Base-by-base conservation (phyloP, 2,113 vertebrate species). In the Gallinago media region DNA sequence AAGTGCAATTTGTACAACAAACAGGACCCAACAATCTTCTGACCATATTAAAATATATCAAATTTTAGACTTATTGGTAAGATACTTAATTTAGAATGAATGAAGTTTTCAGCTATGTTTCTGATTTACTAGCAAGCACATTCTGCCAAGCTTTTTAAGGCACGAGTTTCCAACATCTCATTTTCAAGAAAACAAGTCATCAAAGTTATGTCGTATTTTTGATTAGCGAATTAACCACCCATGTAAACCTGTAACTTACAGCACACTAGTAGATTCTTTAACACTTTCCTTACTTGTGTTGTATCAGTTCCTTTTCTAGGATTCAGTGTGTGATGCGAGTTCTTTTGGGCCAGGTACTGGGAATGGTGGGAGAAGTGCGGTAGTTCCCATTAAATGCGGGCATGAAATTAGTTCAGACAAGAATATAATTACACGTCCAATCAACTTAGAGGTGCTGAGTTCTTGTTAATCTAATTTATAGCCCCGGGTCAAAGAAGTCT, bases 401-500 rank as follows among this genome's bases (percentile, higher is more conserved):
- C 66, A 22, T 72, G 9, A 81, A 86, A 74, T 71, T 88, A 88
- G 61, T 86, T 84, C 50, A 36, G 38, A 31, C 59, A 77, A 47
- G 34, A 63, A 20, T 86, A 62, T 61, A 80, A 90, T 86, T 84
- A 49, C 42, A 16, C 11, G 40, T 36, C 65, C 77, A 58, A 88
- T 90, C 42, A 74, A 52, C 68, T 80, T 77, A 34, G 77, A 84
- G 44, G 47, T 63, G 47, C 65, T 77, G 65, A 92, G 52, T 88
- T 77, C 76, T 78, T 81, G 34, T 77, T 80, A 81, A 81, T 52
- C 9, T 83, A 74, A 92, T 90, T 94, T 90, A 62, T 74, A 84
- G 32, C 34, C 46, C 1, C 0, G 4, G 73, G 68, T 44, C 3
- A 3, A 88, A 88, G 67, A 88, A 93, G 63, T 19, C 74, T 27